Conservation (phyloP, 1,140 invertebrate species). For the Cryptotermes secundus region DNA sequence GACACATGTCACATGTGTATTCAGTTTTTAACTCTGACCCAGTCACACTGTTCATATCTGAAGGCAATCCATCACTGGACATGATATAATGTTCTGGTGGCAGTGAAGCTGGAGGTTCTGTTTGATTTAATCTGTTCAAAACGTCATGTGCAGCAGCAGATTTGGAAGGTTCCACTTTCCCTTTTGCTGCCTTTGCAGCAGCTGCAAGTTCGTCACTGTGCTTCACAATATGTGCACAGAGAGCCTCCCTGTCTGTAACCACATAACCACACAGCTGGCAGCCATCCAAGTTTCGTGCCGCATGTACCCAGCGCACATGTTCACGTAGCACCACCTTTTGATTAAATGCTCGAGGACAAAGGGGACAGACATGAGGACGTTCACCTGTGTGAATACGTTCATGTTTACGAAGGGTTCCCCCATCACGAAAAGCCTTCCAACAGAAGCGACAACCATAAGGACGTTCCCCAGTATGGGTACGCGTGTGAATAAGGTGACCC, state of each 20-base stretch:
- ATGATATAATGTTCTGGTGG: background rate
- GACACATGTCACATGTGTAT: slow-evolving; percentile 27
- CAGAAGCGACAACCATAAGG: slow-evolving; percentile 75
- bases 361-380: slow-evolving; percentile 63
- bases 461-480: slow-evolving; percentile 60
- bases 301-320: slow-evolving; percentile 54
- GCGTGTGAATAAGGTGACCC: slow-evolving; percentile 65
- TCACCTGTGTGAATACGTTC: slow-evolving; percentile 64
- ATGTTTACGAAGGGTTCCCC: slow-evolving; percentile 60
- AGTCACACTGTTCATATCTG: background rate
- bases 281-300: slow-evolving; percentile 47
- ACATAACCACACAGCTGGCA: slow-evolving; percentile 50
- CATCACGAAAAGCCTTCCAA: slow-evolving; percentile 72
- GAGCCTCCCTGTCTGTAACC: slow-evolving; percentile 51
- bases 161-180: slow-evolving; percentile 41
- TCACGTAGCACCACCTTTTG: slow-evolving; percentile 55
- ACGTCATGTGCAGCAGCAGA: background rate
- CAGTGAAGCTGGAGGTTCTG: background rate
- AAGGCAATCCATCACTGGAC: background rate
- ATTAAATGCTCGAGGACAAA: slow-evolving; percentile 61
- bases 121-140: background rate
- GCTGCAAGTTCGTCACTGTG: slow-evolving; percentile 48
- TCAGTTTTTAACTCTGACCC: background rate
- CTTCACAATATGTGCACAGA: slow-evolving; percentile 55
- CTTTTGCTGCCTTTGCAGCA: slow-evolving; percentile 52